These are phyloP conservation scores for Drosophila santomea DNA, from an alignment of 1,140 invertebrate species.

Conservation along the genomic window DNA sequence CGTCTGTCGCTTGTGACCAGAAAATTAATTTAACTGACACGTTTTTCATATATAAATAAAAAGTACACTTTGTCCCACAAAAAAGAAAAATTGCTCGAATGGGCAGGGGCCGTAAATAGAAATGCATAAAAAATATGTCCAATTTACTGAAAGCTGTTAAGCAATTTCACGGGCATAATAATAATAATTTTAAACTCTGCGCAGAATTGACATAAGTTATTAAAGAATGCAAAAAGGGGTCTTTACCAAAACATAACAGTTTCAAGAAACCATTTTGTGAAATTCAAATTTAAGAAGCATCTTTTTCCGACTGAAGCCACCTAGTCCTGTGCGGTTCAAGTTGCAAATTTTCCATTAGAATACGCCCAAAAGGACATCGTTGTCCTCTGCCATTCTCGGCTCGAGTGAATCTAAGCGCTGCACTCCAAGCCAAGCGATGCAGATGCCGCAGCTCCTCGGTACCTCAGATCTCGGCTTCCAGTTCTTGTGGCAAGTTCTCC, in stretches of 20 bases:
- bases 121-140: neutral
- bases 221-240: no score
- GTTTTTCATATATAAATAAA: constrained; percentile 47
- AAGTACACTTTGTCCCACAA: constrained; percentile 28
- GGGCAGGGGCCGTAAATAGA: neutral
- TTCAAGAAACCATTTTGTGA: neutral
- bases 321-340: constrained; percentile 31
- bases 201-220: no score
- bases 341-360: constrained; percentile 57
- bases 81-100: constrained; percentile 6
- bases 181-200: no score
- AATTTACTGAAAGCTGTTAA: neutral
- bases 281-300: neutral
- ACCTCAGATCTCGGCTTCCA: constrained; percentile 24
- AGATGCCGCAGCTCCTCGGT: constrained; percentile 44
- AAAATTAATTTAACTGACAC: constrained; percentile 61
- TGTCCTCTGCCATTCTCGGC: constrained; percentile 33
- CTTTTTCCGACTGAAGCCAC: neutral
- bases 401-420: constrained; percentile 63
- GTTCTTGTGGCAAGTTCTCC: constrained; percentile 28
- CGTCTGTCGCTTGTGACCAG: constrained; percentile 43
- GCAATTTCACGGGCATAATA: no score
- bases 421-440: constrained; percentile 56
- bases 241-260: no score
- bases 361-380: constrained; percentile 56